These are phyloP conservation scores for Ostrea denselamellosa DNA, from an alignment of 1,140 invertebrate genomes.

Conservation along the genomic window DNA sequence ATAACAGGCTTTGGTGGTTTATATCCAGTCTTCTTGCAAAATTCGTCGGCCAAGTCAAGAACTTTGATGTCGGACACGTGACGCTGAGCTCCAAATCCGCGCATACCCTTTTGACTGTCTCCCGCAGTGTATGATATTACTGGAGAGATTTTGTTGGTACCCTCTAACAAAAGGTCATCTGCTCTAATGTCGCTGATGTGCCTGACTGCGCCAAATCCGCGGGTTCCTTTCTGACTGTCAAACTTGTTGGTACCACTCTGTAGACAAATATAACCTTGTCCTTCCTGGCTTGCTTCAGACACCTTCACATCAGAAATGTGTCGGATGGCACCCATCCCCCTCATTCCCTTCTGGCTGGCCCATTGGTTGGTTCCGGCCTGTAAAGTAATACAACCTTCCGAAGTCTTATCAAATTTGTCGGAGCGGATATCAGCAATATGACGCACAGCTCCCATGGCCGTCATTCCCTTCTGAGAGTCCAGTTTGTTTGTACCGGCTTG, in stretches of 20 bases:
- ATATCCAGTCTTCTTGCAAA: slow-evolving; percentile 83
- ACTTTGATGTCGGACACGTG: slow-evolving; percentile 84
- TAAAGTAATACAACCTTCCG: slow-evolving; percentile 92
- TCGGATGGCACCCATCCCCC: slow-evolving; percentile 92
- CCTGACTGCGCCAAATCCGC: slow-evolving; percentile 90
- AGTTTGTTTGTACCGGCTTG: slow-evolving; percentile 87
- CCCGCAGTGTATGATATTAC: slow-evolving; percentile 94
- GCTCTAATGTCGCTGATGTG: slow-evolving; percentile 76
- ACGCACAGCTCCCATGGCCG: slow-evolving; percentile 69
- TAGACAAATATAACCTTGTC: slow-evolving; percentile 91
- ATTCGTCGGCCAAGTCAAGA: slow-evolving; percentile 62
- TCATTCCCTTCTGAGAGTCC: slow-evolving; percentile 76
- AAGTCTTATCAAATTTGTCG: slow-evolving; percentile 77
- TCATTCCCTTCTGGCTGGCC: slow-evolving; percentile 95
- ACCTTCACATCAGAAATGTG: slow-evolving; percentile 84
- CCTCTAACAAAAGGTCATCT: slow-evolving; percentile 79
- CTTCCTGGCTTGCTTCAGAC: slow-evolving; percentile 76
- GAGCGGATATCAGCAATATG: slow-evolving; percentile 76
- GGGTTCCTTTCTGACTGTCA: slow-evolving; percentile 74
- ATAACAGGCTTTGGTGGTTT: slow-evolving; percentile 72
- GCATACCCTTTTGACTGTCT: slow-evolving; percentile 75
- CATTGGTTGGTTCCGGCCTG: slow-evolving; percentile 96
- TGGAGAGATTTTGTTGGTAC: slow-evolving; percentile 93
- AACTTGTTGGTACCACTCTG: slow-evolving; percentile 95
- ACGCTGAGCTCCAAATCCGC: slow-evolving; percentile 90